Evolutionary conservation across 1,140 invertebrate genomes (phyloP).

Genomic region (Drosophila novamexicana): DNA sequence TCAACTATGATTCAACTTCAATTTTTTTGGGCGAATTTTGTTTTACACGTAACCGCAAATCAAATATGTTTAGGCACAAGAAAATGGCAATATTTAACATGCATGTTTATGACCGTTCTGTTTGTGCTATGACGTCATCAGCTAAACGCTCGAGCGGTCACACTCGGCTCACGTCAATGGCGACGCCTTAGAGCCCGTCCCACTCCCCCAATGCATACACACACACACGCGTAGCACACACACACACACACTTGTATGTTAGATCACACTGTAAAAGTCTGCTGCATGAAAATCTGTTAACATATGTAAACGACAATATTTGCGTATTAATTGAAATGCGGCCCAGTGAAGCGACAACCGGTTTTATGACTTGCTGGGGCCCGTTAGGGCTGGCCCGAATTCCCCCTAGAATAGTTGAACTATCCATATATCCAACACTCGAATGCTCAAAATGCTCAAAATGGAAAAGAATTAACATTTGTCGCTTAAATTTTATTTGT

Average conservation of each 20-base stretch:
- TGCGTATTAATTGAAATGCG: slow-evolving; percentile 70
- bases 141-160: slow-evolving; percentile 47
- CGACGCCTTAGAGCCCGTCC: slow-evolving; percentile 19
- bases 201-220: slow-evolving; percentile 1
- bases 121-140: slow-evolving; percentile 65
- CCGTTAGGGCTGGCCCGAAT: background rate
- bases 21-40: background rate
- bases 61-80: background rate
- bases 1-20: slow-evolving; percentile 9
- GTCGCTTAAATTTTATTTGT: background rate
- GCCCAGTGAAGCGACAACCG: slow-evolving; percentile 41
- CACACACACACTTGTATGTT: slow-evolving; percentile 18
- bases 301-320: slow-evolving; percentile 70
- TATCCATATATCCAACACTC: too few relatives aligned
- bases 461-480: slow-evolving; percentile 9
- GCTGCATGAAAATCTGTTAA: slow-evolving; percentile 52
- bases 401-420: background rate
- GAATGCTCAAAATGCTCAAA: background rate
- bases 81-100: slow-evolving; percentile 32
- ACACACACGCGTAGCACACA: slow-evolving; percentile 19
- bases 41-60: too few relatives aligned
- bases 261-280: slow-evolving; percentile 32
- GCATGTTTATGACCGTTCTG: slow-evolving; percentile 18
- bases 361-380: slow-evolving; percentile 6
- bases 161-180: slow-evolving; percentile 48